phyloP scores from a whole-genome alignment of 2,888 invertebrate genomes.

The Cryptocephalus moraei region DNA sequence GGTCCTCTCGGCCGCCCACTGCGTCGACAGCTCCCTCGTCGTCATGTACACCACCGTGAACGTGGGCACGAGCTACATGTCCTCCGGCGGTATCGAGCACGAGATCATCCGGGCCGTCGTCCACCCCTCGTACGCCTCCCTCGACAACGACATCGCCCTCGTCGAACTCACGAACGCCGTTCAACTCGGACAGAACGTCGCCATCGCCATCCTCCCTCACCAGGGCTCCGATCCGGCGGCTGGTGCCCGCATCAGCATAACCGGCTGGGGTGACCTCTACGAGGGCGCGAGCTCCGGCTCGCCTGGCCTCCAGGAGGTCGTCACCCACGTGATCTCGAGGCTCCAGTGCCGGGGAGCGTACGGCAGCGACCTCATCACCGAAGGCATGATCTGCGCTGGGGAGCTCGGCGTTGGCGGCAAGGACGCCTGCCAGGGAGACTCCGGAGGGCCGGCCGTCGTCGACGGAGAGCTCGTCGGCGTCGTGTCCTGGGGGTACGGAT shows the following conservation, averaged over 20 bases:
- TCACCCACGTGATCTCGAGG: slow-evolving; percentile 2
- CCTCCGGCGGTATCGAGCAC: not conserved
- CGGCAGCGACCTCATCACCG: slow-evolving; percentile 23
- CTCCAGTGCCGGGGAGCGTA: slow-evolving; percentile 1
- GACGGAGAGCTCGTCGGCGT: slow-evolving; percentile 16
- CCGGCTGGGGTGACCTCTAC: not conserved
- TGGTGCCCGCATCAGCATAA: not conserved
- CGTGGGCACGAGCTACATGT: not conserved
- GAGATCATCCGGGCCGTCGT: not conserved
- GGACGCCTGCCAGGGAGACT: slow-evolving; percentile 21
- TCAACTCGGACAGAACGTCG: not conserved
- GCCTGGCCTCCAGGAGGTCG: slow-evolving; percentile 7
- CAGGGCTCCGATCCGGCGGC: no score
- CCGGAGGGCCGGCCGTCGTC: slow-evolving; percentile 21
- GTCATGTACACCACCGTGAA: not conserved
- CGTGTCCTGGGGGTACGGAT: slow-evolving; percentile 25
- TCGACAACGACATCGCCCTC: not conserved
- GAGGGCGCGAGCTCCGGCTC: slow-evolving; percentile 6
- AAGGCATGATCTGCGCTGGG: slow-evolving; percentile 47
- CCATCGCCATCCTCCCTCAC: not conserved
- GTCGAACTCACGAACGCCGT: not conserved
- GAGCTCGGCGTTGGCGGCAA: slow-evolving; percentile 41
- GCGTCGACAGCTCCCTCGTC: not conserved
- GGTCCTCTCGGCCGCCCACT: not conserved
- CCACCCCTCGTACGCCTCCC: not conserved